A percentile compares a stretch with the other conserved stretches of the same genome.
phyloP scores from a whole-genome alignment of 1,140 invertebrate species.

The Aricia agestis region DNA sequence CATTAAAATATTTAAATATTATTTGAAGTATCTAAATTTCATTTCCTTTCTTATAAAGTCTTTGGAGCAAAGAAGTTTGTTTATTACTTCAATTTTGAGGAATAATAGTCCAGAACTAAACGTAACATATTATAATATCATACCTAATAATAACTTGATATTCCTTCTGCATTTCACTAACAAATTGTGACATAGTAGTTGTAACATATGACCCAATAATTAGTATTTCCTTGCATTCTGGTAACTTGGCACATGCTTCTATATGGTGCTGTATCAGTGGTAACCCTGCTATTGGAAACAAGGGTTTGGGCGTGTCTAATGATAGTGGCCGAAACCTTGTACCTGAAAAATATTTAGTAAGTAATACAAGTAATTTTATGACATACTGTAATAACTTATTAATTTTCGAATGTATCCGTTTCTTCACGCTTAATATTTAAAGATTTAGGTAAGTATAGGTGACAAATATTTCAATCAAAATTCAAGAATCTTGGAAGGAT shows the following conservation, averaged over 20 bases:
- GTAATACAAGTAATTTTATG: background rate
- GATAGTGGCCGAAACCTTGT: slow-evolving; percentile 98
- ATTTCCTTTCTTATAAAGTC: no score
- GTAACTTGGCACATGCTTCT: slow-evolving; percentile 90
- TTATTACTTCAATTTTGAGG: no score
- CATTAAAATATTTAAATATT: background rate
- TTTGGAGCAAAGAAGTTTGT: no score
- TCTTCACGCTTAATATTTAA: no score
- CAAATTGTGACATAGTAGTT: slow-evolving; percentile 89
- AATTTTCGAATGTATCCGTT: no score
- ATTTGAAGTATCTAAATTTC: background rate
- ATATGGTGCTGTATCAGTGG: slow-evolving; percentile 98
- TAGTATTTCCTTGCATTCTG: slow-evolving; percentile 92
- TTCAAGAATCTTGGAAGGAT: no score
- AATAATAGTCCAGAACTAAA: no score
- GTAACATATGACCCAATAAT: slow-evolving; percentile 95
- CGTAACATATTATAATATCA: no score
- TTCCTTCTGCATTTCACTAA: slow-evolving; percentile 87
- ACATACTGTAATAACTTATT: no score
- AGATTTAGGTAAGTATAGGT: no score
- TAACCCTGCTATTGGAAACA: slow-evolving; percentile 97
- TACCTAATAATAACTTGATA: slow-evolving; percentile 91
- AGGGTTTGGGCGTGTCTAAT: slow-evolving; percentile 96
- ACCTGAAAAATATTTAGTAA: slow-evolving; percentile 77
- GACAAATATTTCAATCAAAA: no score